Base-by-base conservation (phyloP, 2,888 invertebrate species). In the Tenthredo mesomela region DNA sequence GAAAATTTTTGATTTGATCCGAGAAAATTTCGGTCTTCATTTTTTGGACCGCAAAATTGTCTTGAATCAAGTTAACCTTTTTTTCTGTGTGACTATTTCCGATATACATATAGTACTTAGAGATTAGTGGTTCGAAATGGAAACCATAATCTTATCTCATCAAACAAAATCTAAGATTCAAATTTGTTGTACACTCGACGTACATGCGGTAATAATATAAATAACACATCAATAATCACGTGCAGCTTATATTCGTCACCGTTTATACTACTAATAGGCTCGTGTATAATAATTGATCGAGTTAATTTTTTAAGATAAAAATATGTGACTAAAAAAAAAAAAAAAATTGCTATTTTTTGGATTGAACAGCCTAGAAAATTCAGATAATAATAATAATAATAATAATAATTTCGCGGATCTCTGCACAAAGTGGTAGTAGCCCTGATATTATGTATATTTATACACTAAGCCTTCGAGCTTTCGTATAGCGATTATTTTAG, bases 401-500 rank as follows among this genome's bases (percentile, higher is more conserved):
- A 33, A 1, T 33, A 1, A 67, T 67, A 33, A 33, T 67, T 33
- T 33, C 6, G 12, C 33, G 18, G 29, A 67, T 67, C 5, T 33
- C n/a, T n/a, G n/a, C 5, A 67, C 6, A 67, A 67, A 33, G 4
- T 18, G 5, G 33, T 61, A 25, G 25, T 29, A 67, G 15, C 67
- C 33, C 18, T 7, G 67, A 29, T 29, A 33, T 67, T 25, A 15
- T 33, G 61, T 67, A 67, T 67, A 67, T 67, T 67, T 33, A 18
- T 67, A 33, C 15, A 18, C 4, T 6, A 25, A 61, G 33, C 25
- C 67, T 18, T 33, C 29, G 18, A 12, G 25, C 0, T 25, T 61
- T 25, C 67, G 33, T 33, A 29, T 67, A 67, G 33, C 67, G 67
- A 67, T 67, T 67, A 67, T 67, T 67, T 67, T 33, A 5, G 33